Base-by-base conservation (phyloP, 2,797 vertebrate genomes). In the Triplophysa yarkandensis region DNA sequence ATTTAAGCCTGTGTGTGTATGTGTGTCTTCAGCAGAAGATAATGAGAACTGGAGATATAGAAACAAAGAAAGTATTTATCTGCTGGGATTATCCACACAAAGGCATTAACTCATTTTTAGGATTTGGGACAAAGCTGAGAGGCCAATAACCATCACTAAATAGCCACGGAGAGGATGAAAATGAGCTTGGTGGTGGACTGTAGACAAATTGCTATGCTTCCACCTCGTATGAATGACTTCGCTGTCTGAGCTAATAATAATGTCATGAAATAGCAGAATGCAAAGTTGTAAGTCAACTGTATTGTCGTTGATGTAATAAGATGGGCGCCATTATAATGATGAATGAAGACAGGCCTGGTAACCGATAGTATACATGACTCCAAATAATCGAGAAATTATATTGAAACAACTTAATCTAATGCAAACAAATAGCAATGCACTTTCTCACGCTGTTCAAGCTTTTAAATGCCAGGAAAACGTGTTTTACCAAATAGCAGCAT, bases 141-240 rank as follows among this genome's bases (percentile, higher is more conserved):
- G 58, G 70, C 43, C 14, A 67, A 23, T 58, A 43, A 36, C 41
- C 65, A 28, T 57, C 48, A 48, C 46, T 63, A 48, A 71, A 68
- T 28, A 62, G 39, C 44, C 28, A 61, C 39, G 28, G 39, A 60
- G 30, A 73, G 69, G 27, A 60, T 77, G 46, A 67, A 72, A 82
- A 76, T 17, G 21, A 30, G 19, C 10, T 66, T 44, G 61, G 44
- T 60, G n/a, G 39, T 77, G 68, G 30, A 60, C 44, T 25, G 8
- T 14, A 72, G 48, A 41, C 8, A 3, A 71, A 67, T 28, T 23
- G 46, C 21, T 67, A 46, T 6, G 6, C 27, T 65, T 74, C 39
- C 19, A 60, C 21, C 48, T 57, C 19, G 41, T 32, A 65, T 43
- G 62, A 57, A 74, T 28, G 52, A 74, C 72, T 64, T 57, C 9